Evolutionary conservation across 23 tunicate species (phyloP), one percentile per base, ranked within the genome.

Genomic region (Halocynthia aurantium): DNA sequence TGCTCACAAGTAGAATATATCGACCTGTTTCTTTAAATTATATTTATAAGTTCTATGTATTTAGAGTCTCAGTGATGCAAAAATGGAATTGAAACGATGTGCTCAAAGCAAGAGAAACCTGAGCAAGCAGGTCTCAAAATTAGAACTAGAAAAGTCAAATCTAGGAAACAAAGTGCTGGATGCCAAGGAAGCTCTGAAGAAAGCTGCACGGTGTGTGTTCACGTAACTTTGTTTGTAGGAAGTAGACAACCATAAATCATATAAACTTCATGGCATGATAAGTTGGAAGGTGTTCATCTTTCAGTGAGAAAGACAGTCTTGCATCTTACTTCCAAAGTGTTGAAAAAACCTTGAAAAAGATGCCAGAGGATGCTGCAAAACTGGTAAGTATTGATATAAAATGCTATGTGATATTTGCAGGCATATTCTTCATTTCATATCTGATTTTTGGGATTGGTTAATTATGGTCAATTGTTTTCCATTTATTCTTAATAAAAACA

Each of bases 231-330:
- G 44, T 31, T 31, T 31, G 44, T 31, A 31, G 44, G 15, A 10
- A 12, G 19, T 11, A 18, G 10, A 18, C 44, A 4, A 31, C 44
- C 44, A 31, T 31, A 4, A 31, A 31, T 4, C 44, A 31, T 31
- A 31, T 31, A 31, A 31, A 31, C 44, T 31, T 31, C 44, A 31
- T 31, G 4, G 44, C 44, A 31, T 0, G 44, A 31, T 31, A 31
- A 31, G 44, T 31, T 31, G 4, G 44, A 31, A 31, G 4, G n/a
- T 54, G 22, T 76, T 20, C 10, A 10, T 10, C 11, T 13, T 88
- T 50, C 81, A 92, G 98, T 6, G 98, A 92, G 80, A 92, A 92
- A 62, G 70, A 91, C 7, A 78, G 85, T n/a, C 78, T 92, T 19
- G 85, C 87, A 6, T 74, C 90, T 7, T 92, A 92, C 53, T 92